These are phyloP conservation scores for Thaumetopoea pityocampa DNA, from an alignment of 1,140 invertebrate genomes.

Conservation along the genomic window DNA sequence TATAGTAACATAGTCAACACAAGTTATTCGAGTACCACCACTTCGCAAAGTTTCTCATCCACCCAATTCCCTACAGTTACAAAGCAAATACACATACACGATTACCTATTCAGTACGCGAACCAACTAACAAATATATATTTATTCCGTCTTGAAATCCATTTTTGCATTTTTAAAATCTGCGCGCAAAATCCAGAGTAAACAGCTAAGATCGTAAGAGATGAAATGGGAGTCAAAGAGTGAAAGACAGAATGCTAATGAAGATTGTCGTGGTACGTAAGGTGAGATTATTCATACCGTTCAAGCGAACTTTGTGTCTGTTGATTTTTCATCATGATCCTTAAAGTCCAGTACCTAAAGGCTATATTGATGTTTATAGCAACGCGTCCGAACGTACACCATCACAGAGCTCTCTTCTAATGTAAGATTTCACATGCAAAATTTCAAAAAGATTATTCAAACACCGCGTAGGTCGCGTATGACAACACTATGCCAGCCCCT, in stretches of 20 bases:
- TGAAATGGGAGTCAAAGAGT: constrained; percentile 14
- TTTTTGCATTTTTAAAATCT: constrained; percentile 9
- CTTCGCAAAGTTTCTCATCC: too few species aligned
- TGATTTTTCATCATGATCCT: constrained; percentile 4
- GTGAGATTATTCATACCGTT: constrained; percentile 16
- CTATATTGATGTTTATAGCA: constrained; percentile 11
- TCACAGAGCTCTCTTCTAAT: constrained; percentile 5
- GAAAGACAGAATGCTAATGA: constrained; percentile 26
- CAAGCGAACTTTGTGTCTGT: constrained; percentile 7
- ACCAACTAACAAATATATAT: constrained; percentile 7
- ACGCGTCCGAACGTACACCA: constrained; percentile 1
- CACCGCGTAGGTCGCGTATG: constrained; percentile 4
- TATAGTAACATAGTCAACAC: too few species aligned
- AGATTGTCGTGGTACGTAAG: constrained; percentile 17
- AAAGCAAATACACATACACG: not conserved
- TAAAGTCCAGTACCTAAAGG: constrained; percentile 5
- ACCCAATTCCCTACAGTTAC: too few species aligned
- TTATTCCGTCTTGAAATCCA: constrained; percentile 8
- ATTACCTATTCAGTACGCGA: constrained; percentile 8
- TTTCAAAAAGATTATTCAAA: constrained; percentile 13
- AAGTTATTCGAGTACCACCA: too few species aligned
- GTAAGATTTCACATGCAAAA: constrained; percentile 16
- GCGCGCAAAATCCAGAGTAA: constrained; percentile 15
- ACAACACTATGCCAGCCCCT: constrained; percentile 3
- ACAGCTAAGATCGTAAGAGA: constrained; percentile 13